phyloP scores from a whole-genome alignment of 2,797 vertebrate genomes.

The Gastrophryne carolinensis region DNA sequence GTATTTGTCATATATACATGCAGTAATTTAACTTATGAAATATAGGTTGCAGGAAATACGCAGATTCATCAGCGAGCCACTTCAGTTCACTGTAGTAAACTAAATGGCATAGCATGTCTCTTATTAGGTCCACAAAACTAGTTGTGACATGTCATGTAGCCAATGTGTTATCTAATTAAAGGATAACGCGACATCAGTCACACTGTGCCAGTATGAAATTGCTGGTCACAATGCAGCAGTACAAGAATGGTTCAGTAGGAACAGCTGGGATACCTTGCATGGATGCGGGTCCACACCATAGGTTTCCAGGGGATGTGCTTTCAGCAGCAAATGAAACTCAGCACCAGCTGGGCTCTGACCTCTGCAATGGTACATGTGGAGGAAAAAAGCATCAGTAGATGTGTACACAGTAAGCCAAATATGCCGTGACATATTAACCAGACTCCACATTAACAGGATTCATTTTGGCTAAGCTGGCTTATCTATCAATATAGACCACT shows the following conservation, averaged over 20 bases:
- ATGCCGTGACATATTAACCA: not conserved
- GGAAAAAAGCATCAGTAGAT: not conserved
- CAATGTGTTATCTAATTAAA: not conserved
- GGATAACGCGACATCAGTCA: not conserved
- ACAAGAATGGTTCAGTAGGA: not conserved
- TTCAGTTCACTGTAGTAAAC: not conserved
- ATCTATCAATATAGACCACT: no score
- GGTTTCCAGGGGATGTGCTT: slow-evolving; percentile 90
- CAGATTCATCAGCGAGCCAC: not conserved
- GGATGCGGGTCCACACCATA: slow-evolving; percentile 97
- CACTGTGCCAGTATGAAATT: not conserved
- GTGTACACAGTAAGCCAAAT: slow-evolving; percentile 7
- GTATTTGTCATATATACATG: no score
- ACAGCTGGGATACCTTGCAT: slow-evolving; percentile 83
- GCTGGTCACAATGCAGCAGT: not conserved
- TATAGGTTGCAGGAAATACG: no score
- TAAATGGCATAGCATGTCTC: not conserved
- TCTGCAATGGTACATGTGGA: slow-evolving; percentile 69
- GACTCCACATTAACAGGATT: no score
- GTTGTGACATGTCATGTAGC: not conserved
- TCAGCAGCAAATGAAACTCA: slow-evolving; percentile 91
- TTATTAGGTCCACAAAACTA: not conserved
- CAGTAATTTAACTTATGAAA: no score
- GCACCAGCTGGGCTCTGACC: slow-evolving; percentile 83
- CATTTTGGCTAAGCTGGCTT: no score